Evolutionary conservation across 2,888 invertebrate genomes (phyloP).

Genomic region (Yponomeuta evonymella): DNA sequence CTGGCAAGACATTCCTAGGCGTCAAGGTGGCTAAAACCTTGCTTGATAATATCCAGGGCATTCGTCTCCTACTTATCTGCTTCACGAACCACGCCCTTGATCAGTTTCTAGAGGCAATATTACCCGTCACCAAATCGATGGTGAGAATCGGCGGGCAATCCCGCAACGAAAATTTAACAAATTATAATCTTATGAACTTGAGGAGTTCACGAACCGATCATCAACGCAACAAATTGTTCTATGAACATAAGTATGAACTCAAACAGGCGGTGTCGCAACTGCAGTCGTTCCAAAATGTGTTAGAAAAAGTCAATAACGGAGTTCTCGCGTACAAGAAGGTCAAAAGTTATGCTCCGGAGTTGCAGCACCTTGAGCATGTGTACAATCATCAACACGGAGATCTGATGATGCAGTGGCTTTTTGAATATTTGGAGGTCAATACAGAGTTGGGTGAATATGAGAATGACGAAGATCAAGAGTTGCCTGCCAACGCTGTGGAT

Average conservation of each 20-base stretch:
- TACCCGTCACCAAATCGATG: constrained; percentile 74
- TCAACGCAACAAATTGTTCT: neutral
- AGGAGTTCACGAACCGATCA: neutral
- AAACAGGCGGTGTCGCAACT: neutral
- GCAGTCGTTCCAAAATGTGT: neutral
- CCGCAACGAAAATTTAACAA: neutral
- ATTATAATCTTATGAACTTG: neutral
- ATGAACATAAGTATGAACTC: neutral
- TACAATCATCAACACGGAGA: constrained; percentile 22
- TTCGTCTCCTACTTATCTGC: constrained; percentile 85
- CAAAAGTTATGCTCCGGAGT: neutral
- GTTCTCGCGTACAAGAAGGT: neutral
- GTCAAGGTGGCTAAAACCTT: constrained; percentile 83
- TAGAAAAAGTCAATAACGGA: constrained; percentile 9
- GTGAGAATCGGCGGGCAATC: constrained; percentile 81
- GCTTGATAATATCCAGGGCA: constrained; percentile 75
- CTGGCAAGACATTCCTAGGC: constrained; percentile 90
- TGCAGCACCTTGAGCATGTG: neutral
- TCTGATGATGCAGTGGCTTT: constrained; percentile 45
- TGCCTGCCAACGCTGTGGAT: neutral
- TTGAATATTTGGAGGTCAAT: constrained; percentile 31
- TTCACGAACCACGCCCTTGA: constrained; percentile 92
- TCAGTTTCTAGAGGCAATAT: constrained; percentile 85
- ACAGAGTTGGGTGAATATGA: constrained; percentile 22
- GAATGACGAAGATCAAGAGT: constrained; percentile 26